Base-by-base conservation (phyloP, 2,888 invertebrate species). In the Agriopis aurantiaria region DNA sequence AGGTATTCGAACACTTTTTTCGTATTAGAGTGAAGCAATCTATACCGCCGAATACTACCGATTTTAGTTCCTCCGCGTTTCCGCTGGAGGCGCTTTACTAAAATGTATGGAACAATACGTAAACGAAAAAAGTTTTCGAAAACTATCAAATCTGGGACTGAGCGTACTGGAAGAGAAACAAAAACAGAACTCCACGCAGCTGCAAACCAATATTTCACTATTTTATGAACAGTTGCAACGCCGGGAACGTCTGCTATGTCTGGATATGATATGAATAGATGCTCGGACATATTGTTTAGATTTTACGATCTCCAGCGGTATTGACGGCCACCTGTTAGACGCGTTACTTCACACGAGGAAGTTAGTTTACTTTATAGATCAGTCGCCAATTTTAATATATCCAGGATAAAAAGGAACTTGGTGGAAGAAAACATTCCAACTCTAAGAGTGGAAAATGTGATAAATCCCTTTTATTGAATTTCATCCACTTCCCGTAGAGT, bases 251-350 rank as follows among this genome's bases (percentile, higher is more conserved):
- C 49, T 62, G 75, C 68, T 70, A 82, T 80, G 72, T 75, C 71
- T 73, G 65, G 66, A 66, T 78, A 75, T 72, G 66, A 66, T 78
- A 75, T 72, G 72, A 76, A 78, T 75, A 76, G 84, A 74, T 71
- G 65, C 40, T 41, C 75, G 71, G 76, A 10, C 58, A 63, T 83
- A 79, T 82, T 83, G 80, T 75, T 73, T 79, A 69, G 64, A 73
- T 70, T 80, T 78, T 69, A 78, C 74, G 77, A 64, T 65, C 17
- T 65, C 46, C 67, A 71, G 65, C 61, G 61, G 48, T 17, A 59
- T 17, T 46, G 56, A 48, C 68, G 69, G 76, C 80, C 78, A 78
- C 67, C 77, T 76, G 79, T 72, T 75, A 41, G 65, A 40, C 23
- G 63, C 59, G 46, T 58, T 56, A 65, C 61, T n/a, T 17, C 48